A percentile compares a stretch with the other conserved stretches of the same genome.
Evolutionary conservation across 2,113 vertebrate genomes (phyloP).

Genomic region (Paradisaea rubra): DNA sequence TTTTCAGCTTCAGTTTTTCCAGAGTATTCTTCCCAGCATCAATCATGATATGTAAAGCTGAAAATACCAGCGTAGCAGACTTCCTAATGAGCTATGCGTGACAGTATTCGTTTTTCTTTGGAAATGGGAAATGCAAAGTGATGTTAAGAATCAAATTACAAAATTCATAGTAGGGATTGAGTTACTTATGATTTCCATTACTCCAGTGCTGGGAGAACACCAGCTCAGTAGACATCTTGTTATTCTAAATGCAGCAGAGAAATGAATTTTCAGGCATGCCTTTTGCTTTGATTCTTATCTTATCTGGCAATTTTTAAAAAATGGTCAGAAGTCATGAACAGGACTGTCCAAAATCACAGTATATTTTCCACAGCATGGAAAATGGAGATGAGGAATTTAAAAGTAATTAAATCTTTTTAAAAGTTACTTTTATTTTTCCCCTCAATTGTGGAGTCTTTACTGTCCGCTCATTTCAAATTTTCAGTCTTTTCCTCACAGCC

Average conservation of each 20-base stretch:
- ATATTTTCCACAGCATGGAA: neutral
- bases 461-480: neutral
- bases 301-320: neutral
- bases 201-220: neutral
- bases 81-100: neutral
- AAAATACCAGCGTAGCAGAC: neutral
- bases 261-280: neutral
- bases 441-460: neutral
- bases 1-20: neutral
- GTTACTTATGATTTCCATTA: neutral
- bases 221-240: neutral
- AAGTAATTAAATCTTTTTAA: neutral
- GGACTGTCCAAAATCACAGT: neutral
- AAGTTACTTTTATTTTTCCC: neutral
- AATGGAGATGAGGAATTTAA: neutral
- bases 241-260: neutral
- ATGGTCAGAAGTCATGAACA: neutral
- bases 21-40: neutral
- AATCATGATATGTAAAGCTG: neutral
- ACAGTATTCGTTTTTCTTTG: neutral
- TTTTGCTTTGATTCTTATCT: neutral
- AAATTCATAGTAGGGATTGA: neutral
- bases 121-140: neutral
- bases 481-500: neutral
- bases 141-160: neutral